Conservation (phyloP, 2,113 vertebrate species). For the Clarias magur region DNA sequence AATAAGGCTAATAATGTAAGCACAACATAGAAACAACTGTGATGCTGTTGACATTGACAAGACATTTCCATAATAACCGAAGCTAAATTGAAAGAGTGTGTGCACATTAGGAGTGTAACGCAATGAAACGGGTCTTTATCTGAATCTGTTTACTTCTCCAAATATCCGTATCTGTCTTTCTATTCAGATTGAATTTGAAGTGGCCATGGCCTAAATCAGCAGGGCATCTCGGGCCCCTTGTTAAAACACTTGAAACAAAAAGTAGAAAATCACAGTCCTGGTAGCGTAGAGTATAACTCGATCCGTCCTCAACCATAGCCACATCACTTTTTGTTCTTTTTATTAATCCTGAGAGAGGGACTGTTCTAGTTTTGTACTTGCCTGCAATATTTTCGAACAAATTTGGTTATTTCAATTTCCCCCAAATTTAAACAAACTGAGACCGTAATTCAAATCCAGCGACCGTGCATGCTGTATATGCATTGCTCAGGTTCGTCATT, state of each 20-base stretch:
- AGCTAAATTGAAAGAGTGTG: background rate
- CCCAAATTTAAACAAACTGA: background rate
- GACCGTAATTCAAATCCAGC: background rate
- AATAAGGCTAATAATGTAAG: background rate
- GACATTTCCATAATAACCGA: constrained; percentile 34
- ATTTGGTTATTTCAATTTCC: background rate
- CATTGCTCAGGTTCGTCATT: background rate
- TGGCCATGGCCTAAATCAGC: background rate
- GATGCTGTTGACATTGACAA: background rate
- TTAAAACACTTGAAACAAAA: background rate
- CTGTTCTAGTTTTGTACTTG: background rate
- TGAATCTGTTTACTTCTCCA: background rate
- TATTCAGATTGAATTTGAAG: background rate
- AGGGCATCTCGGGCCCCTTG: background rate
- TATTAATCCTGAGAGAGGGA: background rate
- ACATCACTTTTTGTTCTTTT: background rate
- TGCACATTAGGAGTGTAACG: background rate
- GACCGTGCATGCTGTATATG: background rate
- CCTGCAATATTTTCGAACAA: background rate
- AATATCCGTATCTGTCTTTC: background rate
- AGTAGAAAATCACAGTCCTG: background rate
- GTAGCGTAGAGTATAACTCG: background rate
- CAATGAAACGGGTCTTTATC: background rate
- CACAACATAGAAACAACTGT: background rate
- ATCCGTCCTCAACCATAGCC: background rate